A percentile compares a stretch with the other conserved stretches of the same genome.
Evolutionary conservation across 1,140 invertebrate genomes (phyloP).

Genomic region (Heliothis subflexa): DNA sequence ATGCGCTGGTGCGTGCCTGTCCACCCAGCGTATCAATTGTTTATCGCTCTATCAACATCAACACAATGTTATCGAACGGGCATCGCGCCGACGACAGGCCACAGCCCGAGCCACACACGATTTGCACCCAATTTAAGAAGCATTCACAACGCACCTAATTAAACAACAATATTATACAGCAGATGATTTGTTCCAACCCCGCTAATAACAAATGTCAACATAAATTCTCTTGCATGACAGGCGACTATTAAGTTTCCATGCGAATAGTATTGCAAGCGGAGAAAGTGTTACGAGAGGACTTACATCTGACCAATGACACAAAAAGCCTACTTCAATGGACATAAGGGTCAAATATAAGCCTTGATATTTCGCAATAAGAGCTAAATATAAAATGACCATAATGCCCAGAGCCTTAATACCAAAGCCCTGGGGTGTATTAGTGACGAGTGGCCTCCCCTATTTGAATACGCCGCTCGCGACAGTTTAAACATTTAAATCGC

Average conservation of each 20-base stretch:
- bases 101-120: constrained; percentile 15
- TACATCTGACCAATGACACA: constrained; percentile 48
- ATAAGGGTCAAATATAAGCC: constrained; percentile 41
- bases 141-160: constrained; percentile 46
- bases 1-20: constrained; percentile 34
- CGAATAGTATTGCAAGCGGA: constrained; percentile 41
- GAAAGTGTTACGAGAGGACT: constrained; percentile 55
- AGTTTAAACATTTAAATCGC: constrained; percentile 78
- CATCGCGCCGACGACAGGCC: constrained; percentile 22
- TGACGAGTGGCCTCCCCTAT: constrained; percentile 67
- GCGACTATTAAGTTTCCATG: constrained; percentile 19
- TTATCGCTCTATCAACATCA: constrained; percentile 60
- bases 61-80: constrained; percentile 67
- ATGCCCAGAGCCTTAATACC: constrained; percentile 57
- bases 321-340: constrained; percentile 14
- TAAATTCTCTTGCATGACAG: constrained; percentile 27
- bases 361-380: constrained; percentile 43
- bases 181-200: constrained; percentile 13
- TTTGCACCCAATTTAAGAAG: constrained; percentile 36
- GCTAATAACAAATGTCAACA: constrained; percentile 39
- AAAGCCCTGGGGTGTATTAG: constrained; percentile 63
- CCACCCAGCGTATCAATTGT: constrained; percentile 50
- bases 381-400: constrained; percentile 20
- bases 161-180: constrained; percentile 37
- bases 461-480: constrained; percentile 65